Evolutionary conservation across 2,888 invertebrate species (phyloP), one percentile per base, ranked within the genome.

Genomic region (Antheraea assamensis): DNA sequence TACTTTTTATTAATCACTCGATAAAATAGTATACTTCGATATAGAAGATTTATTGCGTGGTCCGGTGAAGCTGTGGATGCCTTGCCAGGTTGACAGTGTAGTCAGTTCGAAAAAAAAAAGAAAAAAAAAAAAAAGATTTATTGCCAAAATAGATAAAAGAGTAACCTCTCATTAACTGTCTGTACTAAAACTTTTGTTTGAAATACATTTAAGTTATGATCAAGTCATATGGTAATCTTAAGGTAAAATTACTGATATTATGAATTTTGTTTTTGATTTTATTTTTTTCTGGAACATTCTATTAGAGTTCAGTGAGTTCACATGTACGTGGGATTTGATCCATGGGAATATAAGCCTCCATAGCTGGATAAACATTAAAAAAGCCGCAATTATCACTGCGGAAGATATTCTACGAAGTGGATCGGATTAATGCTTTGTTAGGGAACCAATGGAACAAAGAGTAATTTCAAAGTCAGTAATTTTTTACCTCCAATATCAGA

Each of bases 271-370:
- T 74, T 71, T 74, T 71, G 77, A 75, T n/a, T n/a, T n/a, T 64
- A 27, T 30, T 64, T 24, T n/a, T 42, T 24, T 74, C 72, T 74
- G 72, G 77, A 75, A 71, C 72, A 71, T 76, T 76, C 30, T 74
- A 75, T 75, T 42, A 72, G 78, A 77, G 78, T 78, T 80, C 78
- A 82, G 10, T 72, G 78, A 77, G 78, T 78, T 80, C 78, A 82
- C 58, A 78, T 75, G 77, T 78, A 79, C 79, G 82, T 82, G 81
- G 76, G 82, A 82, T 70, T 71, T 71, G 73, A 35, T 10, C 42
- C 10, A 70, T 73, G 73, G 31, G 70, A 73, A 70, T n/a, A 42
- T 13, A 27, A 58, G 21, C 55, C 27, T 73, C 55, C 19, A 70
- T 42, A 58, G 42, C 19, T 35, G 21, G 47, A 58, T 70, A 58